Base-by-base conservation (phyloP, 1,140 invertebrate species). In the Drosophila nigromelanica region DNA sequence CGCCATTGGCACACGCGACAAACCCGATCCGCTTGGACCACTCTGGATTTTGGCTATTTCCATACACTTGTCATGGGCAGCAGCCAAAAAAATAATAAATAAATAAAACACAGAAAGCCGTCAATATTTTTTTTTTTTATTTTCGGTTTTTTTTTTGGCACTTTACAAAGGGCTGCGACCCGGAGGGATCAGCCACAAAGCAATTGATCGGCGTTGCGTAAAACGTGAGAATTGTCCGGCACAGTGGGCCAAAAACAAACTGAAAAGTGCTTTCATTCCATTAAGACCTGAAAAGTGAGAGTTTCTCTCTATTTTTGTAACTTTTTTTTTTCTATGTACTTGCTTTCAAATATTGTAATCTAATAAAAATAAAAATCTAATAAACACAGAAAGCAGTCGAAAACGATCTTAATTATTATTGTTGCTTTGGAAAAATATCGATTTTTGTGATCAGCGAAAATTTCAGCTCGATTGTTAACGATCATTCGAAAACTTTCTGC, bases 51-150 rank as follows among this genome's bases (percentile, higher is more conserved):
- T 64, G 69, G 68, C 48, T 58, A 71, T 82, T 76, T 77, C 61
- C 73, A 80, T 63, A 80, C 76, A 80, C 80, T 85, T 77, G 80
- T 80, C 73, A 79, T 75, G 67, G 56, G 50, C 58, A 50, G 5
- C 43, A 14, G 27, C 30, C 37, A 12, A 30, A 14, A 45, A 24
- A 58, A 43, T 52, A 50, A 51, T 5, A 21, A 51, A 45, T 40
- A 33, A 51, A 67, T 27, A 42, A 59, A 12, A 50, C 47, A 63
- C 37, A 14, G 24, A 35, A 63, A 56, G 18, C 35, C 37, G 58
- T 68, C 54, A 45, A 72, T 52, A 72, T 45, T 11, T 18, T 71
- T 11, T 45, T 11, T 18, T 64, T 11, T 45, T 27, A 78, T 21
- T 35, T 55, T 24, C 2, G 45, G 15, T 35, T 35, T 35, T 35